Conservation (phyloP, 1,140 invertebrate species). For the Euwallacea similis region DNA sequence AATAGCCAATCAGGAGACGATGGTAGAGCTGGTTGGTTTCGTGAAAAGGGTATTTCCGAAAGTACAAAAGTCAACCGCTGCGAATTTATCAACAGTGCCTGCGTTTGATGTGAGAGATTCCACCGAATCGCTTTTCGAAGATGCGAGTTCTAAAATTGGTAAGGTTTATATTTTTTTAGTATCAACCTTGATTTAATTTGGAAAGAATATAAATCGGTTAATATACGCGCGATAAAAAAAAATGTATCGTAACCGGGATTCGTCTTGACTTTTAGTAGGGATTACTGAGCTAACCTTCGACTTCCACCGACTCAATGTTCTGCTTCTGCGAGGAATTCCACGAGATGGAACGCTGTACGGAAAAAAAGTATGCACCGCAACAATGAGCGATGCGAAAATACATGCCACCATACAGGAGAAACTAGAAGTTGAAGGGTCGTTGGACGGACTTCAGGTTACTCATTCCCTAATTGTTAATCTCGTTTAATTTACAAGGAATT, state of each 20-base stretch:
- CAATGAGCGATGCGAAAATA: slow-evolving; percentile 86
- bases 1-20: slow-evolving; percentile 95
- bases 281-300: slow-evolving; percentile 84
- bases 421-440: slow-evolving; percentile 75
- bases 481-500: neutral
- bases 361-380: slow-evolving; percentile 91
- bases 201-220: neutral
- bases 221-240: neutral
- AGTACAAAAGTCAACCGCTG: slow-evolving; percentile 42
- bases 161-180: slow-evolving; percentile 10
- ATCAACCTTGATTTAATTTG: neutral
- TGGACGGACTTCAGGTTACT: slow-evolving; percentile 79
- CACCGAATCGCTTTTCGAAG: slow-evolving; percentile 44
- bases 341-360: slow-evolving; percentile 72
- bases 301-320: slow-evolving; percentile 87
- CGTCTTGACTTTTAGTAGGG: slow-evolving; percentile 45
- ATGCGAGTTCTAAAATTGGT: slow-evolving; percentile 39
- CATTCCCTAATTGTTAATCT: neutral
- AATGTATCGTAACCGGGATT: neutral
- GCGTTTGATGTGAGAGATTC: slow-evolving; percentile 38
- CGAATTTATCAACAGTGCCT: slow-evolving; percentile 46
- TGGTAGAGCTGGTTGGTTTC: slow-evolving; percentile 89
- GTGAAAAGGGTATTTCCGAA: slow-evolving; percentile 72
- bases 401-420: slow-evolving; percentile 78
- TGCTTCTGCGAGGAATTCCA: slow-evolving; percentile 78